phyloP scores from a whole-genome alignment of 2,113 vertebrate genomes.

The Sphyrna mokarran region DNA sequence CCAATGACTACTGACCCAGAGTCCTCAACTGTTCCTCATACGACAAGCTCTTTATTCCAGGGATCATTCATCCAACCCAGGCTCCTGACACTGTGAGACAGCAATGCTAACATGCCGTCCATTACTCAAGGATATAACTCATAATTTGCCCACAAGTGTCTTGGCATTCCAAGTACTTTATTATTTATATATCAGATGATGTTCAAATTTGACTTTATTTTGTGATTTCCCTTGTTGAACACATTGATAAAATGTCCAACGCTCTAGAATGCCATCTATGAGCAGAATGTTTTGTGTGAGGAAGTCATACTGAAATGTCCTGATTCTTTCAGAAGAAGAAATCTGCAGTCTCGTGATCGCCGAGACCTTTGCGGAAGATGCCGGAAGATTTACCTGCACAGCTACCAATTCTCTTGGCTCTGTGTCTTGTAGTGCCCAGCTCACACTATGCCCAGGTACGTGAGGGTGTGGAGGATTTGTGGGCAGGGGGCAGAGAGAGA shows the following conservation, averaged over 20 bases:
- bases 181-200: not conserved
- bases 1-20: too few species aligned
- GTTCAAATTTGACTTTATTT: not conserved
- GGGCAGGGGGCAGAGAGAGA: not conserved
- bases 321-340: conserved; percentile 68
- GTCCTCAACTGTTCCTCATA: too few species aligned
- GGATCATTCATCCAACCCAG: too few species aligned
- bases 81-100: too few species aligned
- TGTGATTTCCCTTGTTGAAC: not conserved
- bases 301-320: not conserved
- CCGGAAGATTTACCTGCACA: conserved; percentile 78
- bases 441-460: conserved; percentile 74
- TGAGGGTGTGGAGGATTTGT: not conserved
- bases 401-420: conserved; percentile 77
- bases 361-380: conserved; percentile 91
- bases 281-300: too few species aligned
- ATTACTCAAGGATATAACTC: too few species aligned
- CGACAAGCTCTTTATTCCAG: too few species aligned
- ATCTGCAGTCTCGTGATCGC: conserved; percentile 96
- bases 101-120: too few species aligned
- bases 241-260: not conserved
- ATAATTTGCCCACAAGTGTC: not conserved
- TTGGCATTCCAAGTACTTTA: not conserved
- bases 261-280: not conserved
- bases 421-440: conserved; percentile 70